These are phyloP conservation scores for Rhodinocichla rosea DNA, from an alignment of 2,113 vertebrate genomes.

Conservation along the genomic window DNA sequence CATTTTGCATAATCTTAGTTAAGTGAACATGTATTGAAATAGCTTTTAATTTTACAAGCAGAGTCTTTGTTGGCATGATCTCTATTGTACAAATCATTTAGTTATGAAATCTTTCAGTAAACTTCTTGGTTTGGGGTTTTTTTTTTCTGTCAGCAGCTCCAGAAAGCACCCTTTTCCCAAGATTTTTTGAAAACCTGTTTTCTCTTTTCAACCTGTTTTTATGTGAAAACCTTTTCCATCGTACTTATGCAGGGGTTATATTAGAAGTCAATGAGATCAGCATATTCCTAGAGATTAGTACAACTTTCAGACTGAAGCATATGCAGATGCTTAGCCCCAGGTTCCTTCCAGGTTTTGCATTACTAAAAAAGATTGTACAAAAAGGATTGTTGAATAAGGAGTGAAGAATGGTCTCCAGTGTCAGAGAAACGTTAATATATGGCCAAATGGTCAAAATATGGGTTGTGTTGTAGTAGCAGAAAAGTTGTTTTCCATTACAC, in stretches of 20 bases:
- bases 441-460: conserved; percentile 53
- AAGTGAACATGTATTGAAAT: not conserved
- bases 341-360: conserved; percentile 34
- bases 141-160: not conserved
- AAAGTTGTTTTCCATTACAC: conserved; percentile 21
- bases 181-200: conserved; percentile 22
- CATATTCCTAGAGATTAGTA: conserved; percentile 8
- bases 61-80: not conserved
- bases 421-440: conserved; percentile 58
- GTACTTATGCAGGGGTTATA: conserved; percentile 24
- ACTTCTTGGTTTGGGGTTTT: not conserved
- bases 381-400: conserved; percentile 47
- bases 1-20: not conserved
- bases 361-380: not conserved
- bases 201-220: conserved; percentile 5
- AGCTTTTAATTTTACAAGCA: conserved; percentile 2
- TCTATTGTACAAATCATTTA: not conserved
- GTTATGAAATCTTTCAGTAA: not conserved
- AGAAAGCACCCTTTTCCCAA: not conserved
- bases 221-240: conserved; percentile 15
- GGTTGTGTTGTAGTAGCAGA: conserved; percentile 23
- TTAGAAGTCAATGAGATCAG: conserved; percentile 31
- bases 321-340: not conserved
- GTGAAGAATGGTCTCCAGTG: conserved; percentile 38
- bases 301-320: conserved; percentile 43